Base-by-base conservation (phyloP, 2,797 vertebrate species). In the Morus bassanus region DNA sequence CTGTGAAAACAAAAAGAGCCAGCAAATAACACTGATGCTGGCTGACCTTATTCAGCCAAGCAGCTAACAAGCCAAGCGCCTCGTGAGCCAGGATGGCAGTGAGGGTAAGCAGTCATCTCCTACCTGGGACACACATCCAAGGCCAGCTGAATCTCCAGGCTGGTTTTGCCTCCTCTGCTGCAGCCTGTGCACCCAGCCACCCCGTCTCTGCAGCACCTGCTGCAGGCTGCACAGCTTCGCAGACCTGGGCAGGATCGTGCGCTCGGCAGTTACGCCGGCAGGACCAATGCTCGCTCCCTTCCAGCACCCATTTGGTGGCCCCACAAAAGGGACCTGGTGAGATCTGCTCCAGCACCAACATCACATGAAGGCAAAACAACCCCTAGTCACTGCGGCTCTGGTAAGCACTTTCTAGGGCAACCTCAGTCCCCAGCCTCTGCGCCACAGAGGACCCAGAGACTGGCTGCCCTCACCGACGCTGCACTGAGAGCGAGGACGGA, bases 161-260 rank as follows among this genome's bases (percentile, higher is more conserved):
- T 68, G 43, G 19, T 24, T 60, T 25, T 25, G 69, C 11, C 37
- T 24, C 43, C 67, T 23, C 57, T 43, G 54, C n/a, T 24, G 30
- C 51, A 64, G 50, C 43, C 48, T 2, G 5, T 2, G 53, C 3
- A 8, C 37, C n/a, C 5, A 1, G 18, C 43, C 37, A 21, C 18
- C 35, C 35, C 1, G 0, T 7, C 54, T 14, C 22, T 13, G 18
- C 39, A 53, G 59, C 6, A 1, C 54, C 45, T 3, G 8, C 35
- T 8, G 46, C 1, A 3, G 28, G 57, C 41, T 78, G 77, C 33
- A 54, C 57, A 22, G 68, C 60, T 24, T 11, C 7, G 0, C 59
- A 41, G 31, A 30, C 13, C 16, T 2, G 4, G 51, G 43, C 37
- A 59, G n/a, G 30, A 67, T 16, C 0, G 1, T 23, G 48, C 39